phyloP scores from a whole-genome alignment of 2,113 vertebrate species.

The Tor tambroides region DNA sequence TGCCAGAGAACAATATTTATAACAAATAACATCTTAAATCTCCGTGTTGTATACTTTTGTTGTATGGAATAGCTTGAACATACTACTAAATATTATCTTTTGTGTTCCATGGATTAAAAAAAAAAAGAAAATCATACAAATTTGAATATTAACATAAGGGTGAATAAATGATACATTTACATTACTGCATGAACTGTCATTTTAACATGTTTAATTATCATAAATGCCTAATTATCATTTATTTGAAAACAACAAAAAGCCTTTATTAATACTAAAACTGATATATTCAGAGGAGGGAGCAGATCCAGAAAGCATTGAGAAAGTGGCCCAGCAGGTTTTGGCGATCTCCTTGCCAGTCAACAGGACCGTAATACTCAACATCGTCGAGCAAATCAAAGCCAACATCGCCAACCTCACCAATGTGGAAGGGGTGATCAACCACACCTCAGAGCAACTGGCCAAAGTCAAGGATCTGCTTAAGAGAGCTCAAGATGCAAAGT shows the following conservation, averaged over 20 bases:
- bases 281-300: conserved; percentile 82
- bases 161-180: background rate
- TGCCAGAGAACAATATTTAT: no score
- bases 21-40: no score
- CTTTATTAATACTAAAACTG: background rate
- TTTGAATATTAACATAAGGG: background rate
- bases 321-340: conserved; percentile 81
- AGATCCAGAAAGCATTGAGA: conserved; percentile 84
- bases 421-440: conserved; percentile 74
- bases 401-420: conserved; percentile 75
- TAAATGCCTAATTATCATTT: background rate
- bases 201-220: background rate
- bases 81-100: background rate
- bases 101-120: background rate
- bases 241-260: background rate
- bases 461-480: conserved; percentile 73
- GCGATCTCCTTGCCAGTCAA: conserved; percentile 81
- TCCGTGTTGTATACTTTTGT: no score
- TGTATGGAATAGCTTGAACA: background rate
- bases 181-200: background rate
- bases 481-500: conserved; percentile 76
- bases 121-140: background rate
- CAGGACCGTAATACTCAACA: conserved; percentile 62
- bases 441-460: conserved; percentile 70
- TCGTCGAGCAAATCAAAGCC: conserved; percentile 77